Conservation (phyloP, 2,888 invertebrate species). For the Chymomyza amoena region DNA sequence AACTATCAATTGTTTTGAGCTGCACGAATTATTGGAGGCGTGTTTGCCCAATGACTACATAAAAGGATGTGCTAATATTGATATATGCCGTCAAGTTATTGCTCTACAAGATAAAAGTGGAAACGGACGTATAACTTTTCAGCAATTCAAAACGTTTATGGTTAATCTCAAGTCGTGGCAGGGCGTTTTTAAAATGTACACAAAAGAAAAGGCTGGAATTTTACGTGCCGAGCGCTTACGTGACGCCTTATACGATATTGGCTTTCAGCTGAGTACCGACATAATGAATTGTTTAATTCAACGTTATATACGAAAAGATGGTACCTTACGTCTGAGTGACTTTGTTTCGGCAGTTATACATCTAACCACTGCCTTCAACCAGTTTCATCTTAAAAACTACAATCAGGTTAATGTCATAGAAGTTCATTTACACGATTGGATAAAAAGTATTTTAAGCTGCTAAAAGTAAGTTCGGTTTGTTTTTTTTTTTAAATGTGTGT, state of each 20-base stretch:
- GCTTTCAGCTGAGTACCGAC: slow-evolving; percentile 91
- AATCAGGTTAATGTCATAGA: slow-evolving; percentile 90
- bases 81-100: slow-evolving; percentile 94
- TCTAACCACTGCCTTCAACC: slow-evolving; percentile 92
- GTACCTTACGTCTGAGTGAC: slow-evolving; percentile 93
- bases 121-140: slow-evolving; percentile 89
- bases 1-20: slow-evolving; percentile 93
- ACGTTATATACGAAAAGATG: slow-evolving; percentile 94
- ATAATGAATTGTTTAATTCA: slow-evolving; percentile 90
- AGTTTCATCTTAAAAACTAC: slow-evolving; percentile 86
- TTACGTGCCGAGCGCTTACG: slow-evolving; percentile 90
- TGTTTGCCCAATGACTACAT: slow-evolving; percentile 96
- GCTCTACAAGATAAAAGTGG: slow-evolving; percentile 90
- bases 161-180: slow-evolving; percentile 95
- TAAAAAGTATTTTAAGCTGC: slow-evolving; percentile 77
- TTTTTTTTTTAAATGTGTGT: background rate
- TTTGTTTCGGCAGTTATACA: slow-evolving; percentile 94
- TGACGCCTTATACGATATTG: slow-evolving; percentile 91
- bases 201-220: slow-evolving; percentile 94
- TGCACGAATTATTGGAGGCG: slow-evolving; percentile 93
- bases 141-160: slow-evolving; percentile 94
- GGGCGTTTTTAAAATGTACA: slow-evolving; percentile 92
- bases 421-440: slow-evolving; percentile 86
- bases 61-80: slow-evolving; percentile 94
- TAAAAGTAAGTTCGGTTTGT: slow-evolving; percentile 34